These are phyloP conservation scores for Lymantria monacha DNA, from an alignment of 2,888 invertebrate species.

Conservation along the genomic window DNA sequence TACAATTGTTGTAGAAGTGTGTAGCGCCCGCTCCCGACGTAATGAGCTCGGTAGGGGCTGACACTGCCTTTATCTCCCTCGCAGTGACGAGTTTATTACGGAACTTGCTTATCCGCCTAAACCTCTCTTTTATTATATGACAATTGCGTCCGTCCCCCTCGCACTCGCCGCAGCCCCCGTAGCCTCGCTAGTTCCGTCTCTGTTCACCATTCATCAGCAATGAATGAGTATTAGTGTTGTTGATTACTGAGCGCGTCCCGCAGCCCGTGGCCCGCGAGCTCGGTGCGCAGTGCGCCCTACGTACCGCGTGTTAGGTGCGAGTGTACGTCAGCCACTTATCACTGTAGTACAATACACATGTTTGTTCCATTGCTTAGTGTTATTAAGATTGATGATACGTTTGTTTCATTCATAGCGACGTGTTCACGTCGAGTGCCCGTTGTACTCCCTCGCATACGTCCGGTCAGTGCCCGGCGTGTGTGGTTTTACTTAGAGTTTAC, in stretches of 20 bases:
- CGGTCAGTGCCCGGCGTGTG: too few species aligned
- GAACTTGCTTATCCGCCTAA: conserved; percentile 33
- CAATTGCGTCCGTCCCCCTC: conserved; percentile 36
- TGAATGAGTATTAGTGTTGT: conserved; percentile 49
- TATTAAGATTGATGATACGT: conserved; percentile 33
- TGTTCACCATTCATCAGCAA: conserved; percentile 39
- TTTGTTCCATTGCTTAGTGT: conserved; percentile 26
- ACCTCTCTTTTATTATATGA: conserved; percentile 44
- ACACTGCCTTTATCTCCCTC: background rate
- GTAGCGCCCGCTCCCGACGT: too few species aligned
- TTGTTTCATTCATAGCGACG: conserved; percentile 17
- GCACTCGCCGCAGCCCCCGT: background rate
- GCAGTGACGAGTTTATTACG: conserved; percentile 31
- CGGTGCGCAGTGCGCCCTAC: too few species aligned
- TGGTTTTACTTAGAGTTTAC: too few species aligned
- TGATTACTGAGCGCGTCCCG: conserved; percentile 37
- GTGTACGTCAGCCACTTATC: conserved; percentile 25
- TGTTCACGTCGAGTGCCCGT: conserved; percentile 8
- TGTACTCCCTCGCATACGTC: background rate
- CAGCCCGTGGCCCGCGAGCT: too few species aligned
- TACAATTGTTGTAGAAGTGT: too few species aligned
- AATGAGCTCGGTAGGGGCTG: background rate
- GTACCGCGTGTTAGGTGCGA: background rate
- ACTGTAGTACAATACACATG: conserved; percentile 21
- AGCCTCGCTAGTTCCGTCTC: background rate